Percentiles rank a stretch among this genome's conserved stretches.
Conservation (phyloP, 2,113 vertebrate species). For the Ochotona curzoniae region DNA sequence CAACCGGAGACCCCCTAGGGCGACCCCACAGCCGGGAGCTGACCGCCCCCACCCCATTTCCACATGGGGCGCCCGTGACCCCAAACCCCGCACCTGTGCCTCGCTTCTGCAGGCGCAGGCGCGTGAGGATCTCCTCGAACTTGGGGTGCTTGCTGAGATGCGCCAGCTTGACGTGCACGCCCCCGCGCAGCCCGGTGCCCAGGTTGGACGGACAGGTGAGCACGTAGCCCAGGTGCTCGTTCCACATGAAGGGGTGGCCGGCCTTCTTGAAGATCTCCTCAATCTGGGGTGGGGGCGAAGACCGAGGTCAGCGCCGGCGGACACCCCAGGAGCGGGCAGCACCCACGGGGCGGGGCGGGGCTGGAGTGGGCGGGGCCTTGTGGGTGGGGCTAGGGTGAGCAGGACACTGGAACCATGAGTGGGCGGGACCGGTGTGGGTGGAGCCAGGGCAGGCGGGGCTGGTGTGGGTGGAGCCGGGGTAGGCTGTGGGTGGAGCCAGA, state of each 20-base stretch:
- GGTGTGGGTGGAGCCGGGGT: neutral
- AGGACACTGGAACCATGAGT: too few relatives aligned
- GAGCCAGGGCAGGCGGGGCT: neutral
- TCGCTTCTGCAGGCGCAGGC: conserved; percentile 97
- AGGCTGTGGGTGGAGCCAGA: too few relatives aligned
- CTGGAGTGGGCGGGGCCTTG: neutral
- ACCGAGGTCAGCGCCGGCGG: neutral
- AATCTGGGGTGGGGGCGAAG: conserved; percentile 86
- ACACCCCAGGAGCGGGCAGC: neutral
- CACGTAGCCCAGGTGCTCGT: conserved; percentile 94
- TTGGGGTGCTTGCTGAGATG: conserved; percentile 96
- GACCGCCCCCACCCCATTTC: neutral
- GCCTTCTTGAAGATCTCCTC: conserved; percentile 96
- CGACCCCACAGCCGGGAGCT: too few relatives aligned
- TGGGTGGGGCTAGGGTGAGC: neutral
- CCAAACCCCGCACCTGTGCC: conserved; percentile 91
- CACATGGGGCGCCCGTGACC: neutral
- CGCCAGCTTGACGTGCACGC: conserved; percentile 94
- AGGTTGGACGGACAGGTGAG: conserved; percentile 97
- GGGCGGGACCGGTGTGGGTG: neutral
- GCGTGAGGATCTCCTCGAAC: conserved; percentile 94
- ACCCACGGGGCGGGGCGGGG: neutral
- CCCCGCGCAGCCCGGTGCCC: conserved; percentile 95
- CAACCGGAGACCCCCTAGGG: neutral
- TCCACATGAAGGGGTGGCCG: conserved; percentile 97